Base-by-base conservation (phyloP, 1,140 invertebrate species). In the Rhopalosiphum maidis region DNA sequence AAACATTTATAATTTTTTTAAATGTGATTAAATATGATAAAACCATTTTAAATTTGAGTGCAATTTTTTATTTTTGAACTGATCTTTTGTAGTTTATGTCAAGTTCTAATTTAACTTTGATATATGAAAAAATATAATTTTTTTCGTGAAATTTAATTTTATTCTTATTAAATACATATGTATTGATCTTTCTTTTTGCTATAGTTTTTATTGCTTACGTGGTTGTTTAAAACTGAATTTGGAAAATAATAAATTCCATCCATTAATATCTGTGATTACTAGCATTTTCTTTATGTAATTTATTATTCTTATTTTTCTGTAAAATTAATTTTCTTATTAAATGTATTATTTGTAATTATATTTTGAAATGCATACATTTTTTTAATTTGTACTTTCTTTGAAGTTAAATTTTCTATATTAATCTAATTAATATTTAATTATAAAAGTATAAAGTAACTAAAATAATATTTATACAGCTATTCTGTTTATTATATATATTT, bases 261-360 rank as follows among this genome's bases (percentile, higher is more conserved):
- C 90, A 91, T 51, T 51, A 82, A 91, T 90, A 60, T 90, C 90
- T 91, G 90, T 91, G 90, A 91, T 91, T 91, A 82, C 5, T 91
- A 91, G 60, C 46, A 91, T 91, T 91, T 91, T 91, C 25, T 37
- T 91, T 91, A 4, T 91, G 68, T 51, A 22, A 54, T 88, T 88
- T 37, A 55, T 90, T 90, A 68, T 90, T 90, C 22, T 90, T 90
- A 68, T 46, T 43, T 90, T 90, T 90, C 54, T 68, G 41, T 90
- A 25, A 60, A 90, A 37, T 89, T 89, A 41, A 37, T 55, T 89
- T 87, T 37, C 25, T 55, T 89, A 55, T 55, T 89, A 55, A 22
- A 55, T 89, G 25, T 88, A 51, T 35, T 51, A 35, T 35, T 88
- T 54, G 25, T 90, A 43, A 68, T 68, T 90, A 18, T 41, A 90